A percentile compares a stretch with the other conserved stretches of the same genome.
Evolutionary conservation across 2,113 vertebrate species (phyloP).

Genomic region (Syngnathus floridae): DNA sequence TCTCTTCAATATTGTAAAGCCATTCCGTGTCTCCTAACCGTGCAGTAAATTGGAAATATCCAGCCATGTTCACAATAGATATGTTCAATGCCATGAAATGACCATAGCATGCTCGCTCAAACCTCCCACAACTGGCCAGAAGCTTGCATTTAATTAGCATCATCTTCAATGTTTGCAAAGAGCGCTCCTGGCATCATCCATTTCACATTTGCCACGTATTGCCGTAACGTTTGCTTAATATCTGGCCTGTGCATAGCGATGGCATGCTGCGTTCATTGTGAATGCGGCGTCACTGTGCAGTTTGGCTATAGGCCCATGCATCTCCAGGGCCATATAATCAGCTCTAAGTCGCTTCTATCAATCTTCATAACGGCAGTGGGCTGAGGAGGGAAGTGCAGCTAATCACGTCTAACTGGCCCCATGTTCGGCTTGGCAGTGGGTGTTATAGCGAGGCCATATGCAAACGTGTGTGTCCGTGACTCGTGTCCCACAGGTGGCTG

Average conservation of each 20-base stretch:
- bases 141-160: conserved; percentile 69
- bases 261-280: conserved; percentile 58
- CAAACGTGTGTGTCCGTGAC: conserved; percentile 44
- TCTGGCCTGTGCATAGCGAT: conserved; percentile 49
- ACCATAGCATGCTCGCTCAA: conserved; percentile 53
- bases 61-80: conserved; percentile 57
- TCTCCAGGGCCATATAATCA: conserved; percentile 67
- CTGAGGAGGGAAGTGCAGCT: conserved; percentile 63
- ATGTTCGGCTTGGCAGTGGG: conserved; percentile 56
- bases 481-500: conserved; percentile 43
- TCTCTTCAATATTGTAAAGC: conserved; percentile 20
- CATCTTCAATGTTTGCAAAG: conserved; percentile 64
- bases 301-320: conserved; percentile 62
- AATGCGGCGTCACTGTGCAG: conserved; percentile 60
- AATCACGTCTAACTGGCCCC: conserved; percentile 66
- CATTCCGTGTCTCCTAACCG: conserved; percentile 47
- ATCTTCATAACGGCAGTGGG: conserved; percentile 68
- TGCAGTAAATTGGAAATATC: conserved; percentile 42
- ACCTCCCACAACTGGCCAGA: conserved; percentile 60
- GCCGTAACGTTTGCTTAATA: conserved; percentile 59
- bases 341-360: conserved; percentile 70
- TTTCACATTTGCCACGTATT: conserved; percentile 61
- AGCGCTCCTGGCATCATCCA: conserved; percentile 61
- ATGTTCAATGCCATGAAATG: conserved; percentile 67
- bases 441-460: conserved; percentile 50